Conservation (phyloP, 2,797 vertebrate species). For the Tapera naevia region DNA sequence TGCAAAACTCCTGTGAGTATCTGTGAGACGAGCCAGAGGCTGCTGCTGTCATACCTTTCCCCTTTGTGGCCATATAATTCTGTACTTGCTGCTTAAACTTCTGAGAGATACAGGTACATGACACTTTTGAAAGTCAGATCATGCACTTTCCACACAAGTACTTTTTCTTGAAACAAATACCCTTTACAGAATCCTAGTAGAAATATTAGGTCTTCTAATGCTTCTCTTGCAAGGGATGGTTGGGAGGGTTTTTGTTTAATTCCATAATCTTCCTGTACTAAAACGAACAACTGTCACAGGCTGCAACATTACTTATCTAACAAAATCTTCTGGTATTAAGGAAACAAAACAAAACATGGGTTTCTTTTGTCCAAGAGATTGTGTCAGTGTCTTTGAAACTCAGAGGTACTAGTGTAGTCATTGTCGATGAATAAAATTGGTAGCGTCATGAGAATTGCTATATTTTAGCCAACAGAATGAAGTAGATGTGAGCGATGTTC, state of each 20-base stretch:
- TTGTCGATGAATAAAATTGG: not conserved
- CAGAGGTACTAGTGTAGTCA: not conserved
- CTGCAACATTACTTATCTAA: not conserved
- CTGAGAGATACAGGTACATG: no score
- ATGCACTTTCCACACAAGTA: not conserved
- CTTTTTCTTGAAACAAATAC: not conserved
- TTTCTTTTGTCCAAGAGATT: not conserved
- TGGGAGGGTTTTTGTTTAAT: not conserved
- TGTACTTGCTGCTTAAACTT: not conserved
- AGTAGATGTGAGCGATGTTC: not conserved
- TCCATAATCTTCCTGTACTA: not conserved
- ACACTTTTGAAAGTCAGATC: not conserved
- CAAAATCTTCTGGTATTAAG: not conserved
- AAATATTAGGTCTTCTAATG: not conserved
- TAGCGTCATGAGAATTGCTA: not conserved
- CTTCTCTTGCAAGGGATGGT: not conserved
- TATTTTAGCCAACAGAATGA: conserved; percentile 16
- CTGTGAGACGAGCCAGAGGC: not conserved
- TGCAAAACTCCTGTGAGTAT: not conserved
- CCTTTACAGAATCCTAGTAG: not conserved
- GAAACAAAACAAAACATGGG: not conserved
- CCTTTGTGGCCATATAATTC: not conserved
- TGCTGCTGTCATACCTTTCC: not conserved
- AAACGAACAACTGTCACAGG: not conserved
- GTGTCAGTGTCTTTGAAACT: not conserved